Base-by-base conservation (phyloP, 2,888 invertebrate genomes). In the Magallana nippona region DNA sequence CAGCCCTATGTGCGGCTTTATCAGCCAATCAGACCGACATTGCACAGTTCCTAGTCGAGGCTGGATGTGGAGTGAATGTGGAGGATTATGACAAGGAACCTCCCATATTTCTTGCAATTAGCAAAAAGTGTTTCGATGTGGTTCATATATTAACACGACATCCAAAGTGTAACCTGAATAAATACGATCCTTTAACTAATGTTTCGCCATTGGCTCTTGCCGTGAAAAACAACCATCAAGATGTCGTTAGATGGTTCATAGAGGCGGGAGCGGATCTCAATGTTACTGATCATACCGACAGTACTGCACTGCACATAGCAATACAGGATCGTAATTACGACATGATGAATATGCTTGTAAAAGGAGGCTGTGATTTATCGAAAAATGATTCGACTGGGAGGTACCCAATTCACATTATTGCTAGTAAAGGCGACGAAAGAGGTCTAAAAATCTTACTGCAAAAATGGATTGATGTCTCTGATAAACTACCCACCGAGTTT, bases 1-100 rank as follows among this genome's bases (percentile, higher is more conserved):
- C 91, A 57, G 87, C 89, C 3, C 84, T 91, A 32, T 91, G 91
- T 88, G 90, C 90, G 11, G 89, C 90, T n/a, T 89, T 91, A 60
- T 88, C 89, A 56, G 87, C 89, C 10, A 84, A 87, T 27, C 89
- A 89, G 32, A 77, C 84, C 11, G 84, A 86, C 10, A 89, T 91
- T 27, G 89, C 88, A 19, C 83, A 84, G 57, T 90, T 84, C 79
- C 84, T 91, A 44, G 85, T 91, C 11, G 87, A 88, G 1, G 63
- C 87, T 79, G 90, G 89, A 10, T 89, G 91, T 88, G 89, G 89
- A 84, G 89, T 91, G 1, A 91, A 91, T 81, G 86, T 87, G 10
- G 83, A 86, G 57, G 91, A 90, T 78, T 90, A 85, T 81, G 90
- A 90, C 78, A 88, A 89, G 10, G 91, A 91, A 81, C 90, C 91